phyloP scores from a whole-genome alignment of 2,888 invertebrate species.

The Mamestra brassicae region DNA sequence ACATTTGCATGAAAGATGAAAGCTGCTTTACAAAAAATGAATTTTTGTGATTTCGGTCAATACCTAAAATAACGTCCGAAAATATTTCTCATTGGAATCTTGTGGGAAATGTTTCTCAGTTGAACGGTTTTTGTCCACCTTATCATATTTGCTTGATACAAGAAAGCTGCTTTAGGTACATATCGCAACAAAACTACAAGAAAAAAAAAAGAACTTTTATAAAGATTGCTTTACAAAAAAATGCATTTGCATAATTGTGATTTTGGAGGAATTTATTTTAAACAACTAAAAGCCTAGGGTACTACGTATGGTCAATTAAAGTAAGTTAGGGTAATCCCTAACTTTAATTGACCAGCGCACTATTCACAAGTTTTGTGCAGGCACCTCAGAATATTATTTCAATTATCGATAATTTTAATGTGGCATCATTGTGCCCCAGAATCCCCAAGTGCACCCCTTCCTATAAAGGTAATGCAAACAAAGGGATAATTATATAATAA shows the following conservation, averaged over 20 bases:
- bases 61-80: background rate
- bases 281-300: background rate
- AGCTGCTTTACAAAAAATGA: background rate
- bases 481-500: background rate
- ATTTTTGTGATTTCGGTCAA: background rate
- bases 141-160: background rate
- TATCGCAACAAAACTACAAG: no score
- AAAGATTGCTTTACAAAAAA: no score
- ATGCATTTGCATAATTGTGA: no score
- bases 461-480: background rate
- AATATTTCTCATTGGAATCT: slow-evolving; percentile 14
- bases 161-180: background rate
- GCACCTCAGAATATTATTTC: background rate
- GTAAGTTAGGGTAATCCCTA: background rate
- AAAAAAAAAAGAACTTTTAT: no score
- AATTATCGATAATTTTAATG: background rate
- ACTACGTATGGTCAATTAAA: no score
- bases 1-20: background rate
- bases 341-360: background rate
- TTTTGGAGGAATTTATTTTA: background rate
- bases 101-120: slow-evolving; percentile 12
- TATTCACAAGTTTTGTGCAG: background rate
- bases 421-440: background rate
- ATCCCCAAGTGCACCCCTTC: background rate
- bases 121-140: background rate